Conservation (phyloP, 1,140 invertebrate species). For the Euborellia annulipes region DNA sequence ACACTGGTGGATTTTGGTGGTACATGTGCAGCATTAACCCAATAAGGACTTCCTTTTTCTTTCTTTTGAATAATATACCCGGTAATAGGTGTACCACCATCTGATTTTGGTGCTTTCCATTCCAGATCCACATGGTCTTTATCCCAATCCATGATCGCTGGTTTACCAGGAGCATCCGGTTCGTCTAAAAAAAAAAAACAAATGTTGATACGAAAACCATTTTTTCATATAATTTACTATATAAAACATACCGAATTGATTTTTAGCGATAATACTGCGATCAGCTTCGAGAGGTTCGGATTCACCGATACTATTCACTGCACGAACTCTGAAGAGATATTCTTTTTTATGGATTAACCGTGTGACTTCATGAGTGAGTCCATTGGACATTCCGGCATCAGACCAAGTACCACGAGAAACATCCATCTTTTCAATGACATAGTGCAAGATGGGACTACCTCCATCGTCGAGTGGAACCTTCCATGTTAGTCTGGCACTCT, state of each 20-base stretch:
- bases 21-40: slow-evolving; percentile 78
- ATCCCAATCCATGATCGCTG: slow-evolving; percentile 79
- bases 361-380: slow-evolving; percentile 65
- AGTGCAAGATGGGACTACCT: slow-evolving; percentile 87
- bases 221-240: neutral
- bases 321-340: slow-evolving; percentile 80
- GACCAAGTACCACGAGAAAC: slow-evolving; percentile 87
- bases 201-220: neutral
- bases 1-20: slow-evolving; percentile 56
- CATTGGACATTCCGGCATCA: slow-evolving; percentile 75
- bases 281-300: slow-evolving; percentile 77
- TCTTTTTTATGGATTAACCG: slow-evolving; percentile 84
- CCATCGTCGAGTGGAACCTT: slow-evolving; percentile 73
- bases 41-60: slow-evolving; percentile 78
- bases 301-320: slow-evolving; percentile 89
- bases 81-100: slow-evolving; percentile 80
- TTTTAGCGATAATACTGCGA: slow-evolving; percentile 80
- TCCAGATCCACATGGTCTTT: slow-evolving; percentile 81
- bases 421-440: slow-evolving; percentile 96
- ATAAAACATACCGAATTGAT: slow-evolving; percentile 53
- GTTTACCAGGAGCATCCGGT: slow-evolving; percentile 79
- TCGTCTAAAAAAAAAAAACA: slow-evolving; percentile 45
- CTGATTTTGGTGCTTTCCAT: slow-evolving; percentile 71
- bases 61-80: slow-evolving; percentile 94
- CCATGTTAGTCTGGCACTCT: slow-evolving; percentile 75